Percentiles rank a stretch among this genome's conserved stretches.
Conservation (phyloP, 2,113 vertebrate species). For the Entelurus aequoreus region DNA sequence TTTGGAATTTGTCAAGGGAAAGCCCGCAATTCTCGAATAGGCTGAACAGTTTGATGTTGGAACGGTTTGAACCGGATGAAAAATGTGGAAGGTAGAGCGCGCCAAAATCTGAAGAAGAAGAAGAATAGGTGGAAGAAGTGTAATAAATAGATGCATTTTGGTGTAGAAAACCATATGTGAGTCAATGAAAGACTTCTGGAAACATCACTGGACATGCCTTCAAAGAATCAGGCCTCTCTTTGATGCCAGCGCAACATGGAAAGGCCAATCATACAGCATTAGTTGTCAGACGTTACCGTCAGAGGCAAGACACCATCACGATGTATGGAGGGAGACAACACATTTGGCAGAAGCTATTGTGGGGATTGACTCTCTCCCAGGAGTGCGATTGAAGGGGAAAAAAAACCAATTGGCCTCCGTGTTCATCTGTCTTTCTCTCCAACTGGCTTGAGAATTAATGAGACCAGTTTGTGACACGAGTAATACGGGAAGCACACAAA, state of each 20-base stretch:
- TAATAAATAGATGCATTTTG: too few relatives aligned
- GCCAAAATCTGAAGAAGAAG: too few relatives aligned
- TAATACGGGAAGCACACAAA: slow-evolving; percentile 50
- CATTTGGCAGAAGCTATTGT: slow-evolving; percentile 49
- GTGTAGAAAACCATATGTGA: neutral
- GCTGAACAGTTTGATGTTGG: too few relatives aligned
- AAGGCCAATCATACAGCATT: slow-evolving; percentile 29
- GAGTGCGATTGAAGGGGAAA: slow-evolving; percentile 43
- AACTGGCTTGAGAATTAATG: slow-evolving; percentile 14
- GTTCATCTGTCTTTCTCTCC: slow-evolving; percentile 44
- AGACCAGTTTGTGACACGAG: slow-evolving; percentile 56
- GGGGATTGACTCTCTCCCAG: slow-evolving; percentile 38
- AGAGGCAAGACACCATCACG: slow-evolving; percentile 42
- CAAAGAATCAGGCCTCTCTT: slow-evolving; percentile 1
- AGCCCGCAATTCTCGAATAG: too few relatives aligned
- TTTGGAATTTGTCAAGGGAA: too few relatives aligned
- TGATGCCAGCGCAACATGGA: slow-evolving; percentile 15
- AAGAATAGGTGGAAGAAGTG: too few relatives aligned
- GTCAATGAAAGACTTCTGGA: neutral
- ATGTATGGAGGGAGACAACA: slow-evolving; percentile 25
- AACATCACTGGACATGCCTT: slow-evolving; percentile 1
- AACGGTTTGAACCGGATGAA: too few relatives aligned
- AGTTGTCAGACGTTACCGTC: slow-evolving; percentile 29
- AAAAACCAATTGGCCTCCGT: slow-evolving; percentile 65
- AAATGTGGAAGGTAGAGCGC: too few relatives aligned